Percentiles rank a stretch among this genome's conserved stretches.
These are phyloP conservation scores for Sphaerodactylus townsendi DNA, from an alignment of 2,113 vertebrate species.

Conservation along the genomic window DNA sequence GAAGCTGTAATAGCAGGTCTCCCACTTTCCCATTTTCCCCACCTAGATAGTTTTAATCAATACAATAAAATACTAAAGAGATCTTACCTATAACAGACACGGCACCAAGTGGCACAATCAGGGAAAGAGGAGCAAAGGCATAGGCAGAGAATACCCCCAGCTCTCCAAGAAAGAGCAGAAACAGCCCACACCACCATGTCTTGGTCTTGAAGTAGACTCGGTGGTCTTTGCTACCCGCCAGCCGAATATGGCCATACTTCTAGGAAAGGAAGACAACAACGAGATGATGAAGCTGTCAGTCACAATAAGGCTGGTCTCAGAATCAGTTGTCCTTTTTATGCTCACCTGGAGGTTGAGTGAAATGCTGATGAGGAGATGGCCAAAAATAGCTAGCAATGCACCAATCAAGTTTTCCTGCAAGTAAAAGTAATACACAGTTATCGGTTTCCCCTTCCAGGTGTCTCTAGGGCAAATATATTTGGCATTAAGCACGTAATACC, in stretches of 20 bases:
- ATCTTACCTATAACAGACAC: conserved; percentile 89
- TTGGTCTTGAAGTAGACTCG: conserved; percentile 90
- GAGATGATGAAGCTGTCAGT: rapidly evolving
- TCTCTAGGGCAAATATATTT: neutral
- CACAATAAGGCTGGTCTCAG: rapidly evolving
- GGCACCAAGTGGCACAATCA: conserved; percentile 89
- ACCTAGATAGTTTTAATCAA: neutral
- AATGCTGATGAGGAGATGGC: conserved; percentile 92
- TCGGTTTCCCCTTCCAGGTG: neutral
- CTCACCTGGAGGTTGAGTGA: conserved; percentile 92
- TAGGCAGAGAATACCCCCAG: conserved; percentile 90
- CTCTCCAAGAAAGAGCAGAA: conserved; percentile 87
- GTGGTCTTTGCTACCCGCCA: conserved; percentile 86
- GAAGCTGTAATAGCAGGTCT: no score
- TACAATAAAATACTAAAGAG: neutral
- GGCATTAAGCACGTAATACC: neutral
- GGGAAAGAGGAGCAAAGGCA: conserved; percentile 89
- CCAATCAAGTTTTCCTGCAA: conserved; percentile 94
- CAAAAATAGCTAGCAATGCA: conserved; percentile 92
- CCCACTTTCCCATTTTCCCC: neutral
- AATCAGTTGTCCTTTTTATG: neutral
- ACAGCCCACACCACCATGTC: conserved; percentile 92
- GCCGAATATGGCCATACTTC: conserved; percentile 91
- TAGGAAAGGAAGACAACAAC: conserved; percentile 46
- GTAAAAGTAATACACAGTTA: conserved; percentile 20